Percentiles rank a stretch among this genome's conserved stretches.
phyloP scores from a whole-genome alignment of 92 coral and sea anemone species.

The Isaurus tuberculatus region DNA sequence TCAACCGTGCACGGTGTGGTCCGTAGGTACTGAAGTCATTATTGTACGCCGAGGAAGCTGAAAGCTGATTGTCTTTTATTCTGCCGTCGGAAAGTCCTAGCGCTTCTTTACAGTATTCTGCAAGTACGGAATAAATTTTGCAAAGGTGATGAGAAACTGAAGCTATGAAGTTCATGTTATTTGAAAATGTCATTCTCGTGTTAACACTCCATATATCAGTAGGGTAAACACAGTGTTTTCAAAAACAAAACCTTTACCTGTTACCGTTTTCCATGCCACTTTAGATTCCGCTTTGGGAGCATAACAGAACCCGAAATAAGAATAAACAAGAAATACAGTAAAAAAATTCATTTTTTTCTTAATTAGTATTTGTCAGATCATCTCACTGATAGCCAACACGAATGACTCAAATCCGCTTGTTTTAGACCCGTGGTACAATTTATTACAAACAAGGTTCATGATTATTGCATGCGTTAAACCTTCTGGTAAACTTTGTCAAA shows the following conservation, averaged over 20 bases:
- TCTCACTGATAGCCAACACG: background rate
- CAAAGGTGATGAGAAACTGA: background rate
- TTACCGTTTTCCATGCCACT: constrained; percentile 16
- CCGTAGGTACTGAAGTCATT: constrained; percentile 79
- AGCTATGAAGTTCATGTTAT: background rate
- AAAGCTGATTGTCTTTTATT: constrained; percentile 73
- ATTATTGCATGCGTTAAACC: constrained; percentile 33
- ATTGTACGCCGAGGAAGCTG: constrained; percentile 69
- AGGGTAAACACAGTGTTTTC: background rate
- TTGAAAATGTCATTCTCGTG: background rate
- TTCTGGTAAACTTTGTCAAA: constrained; percentile 19
- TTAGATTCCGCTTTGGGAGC: background rate
- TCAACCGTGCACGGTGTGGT: constrained; percentile 82
- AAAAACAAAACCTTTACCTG: constrained; percentile 10
- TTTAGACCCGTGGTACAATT: background rate
- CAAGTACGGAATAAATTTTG: background rate
- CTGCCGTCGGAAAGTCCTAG: constrained; percentile 73
- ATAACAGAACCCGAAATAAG: background rate
- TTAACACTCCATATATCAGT: background rate
- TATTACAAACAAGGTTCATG: constrained; percentile 33
- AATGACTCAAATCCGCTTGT: background rate
- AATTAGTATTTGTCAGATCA: background rate
- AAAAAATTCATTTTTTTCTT: constrained; percentile 6
- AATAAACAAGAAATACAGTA: background rate
- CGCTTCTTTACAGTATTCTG: constrained; percentile 76